Percentiles rank a stretch among this genome's conserved stretches.
Conservation (phyloP, 2,888 invertebrate genomes). For the Augochlorella aurata region DNA sequence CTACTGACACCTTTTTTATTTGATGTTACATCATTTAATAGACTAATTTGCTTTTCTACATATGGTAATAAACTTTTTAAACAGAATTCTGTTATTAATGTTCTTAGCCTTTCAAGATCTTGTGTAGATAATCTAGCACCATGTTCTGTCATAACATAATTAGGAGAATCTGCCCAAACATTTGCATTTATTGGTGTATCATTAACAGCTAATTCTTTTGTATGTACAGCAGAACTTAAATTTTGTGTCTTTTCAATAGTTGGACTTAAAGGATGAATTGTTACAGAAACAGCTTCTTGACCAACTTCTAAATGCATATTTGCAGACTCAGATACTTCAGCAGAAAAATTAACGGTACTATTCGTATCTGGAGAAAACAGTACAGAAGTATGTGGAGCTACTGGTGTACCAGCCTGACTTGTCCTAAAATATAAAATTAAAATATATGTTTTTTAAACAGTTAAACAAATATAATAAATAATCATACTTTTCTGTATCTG, state of each 20-base stretch:
- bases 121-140: conserved; percentile 90
- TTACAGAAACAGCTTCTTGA: conserved; percentile 83
- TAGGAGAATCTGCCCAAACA: conserved; percentile 85
- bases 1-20: conserved; percentile 96
- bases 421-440: conserved; percentile 64
- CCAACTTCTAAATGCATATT: conserved; percentile 81
- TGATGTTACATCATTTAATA: conserved; percentile 90
- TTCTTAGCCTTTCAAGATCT: conserved; percentile 93
- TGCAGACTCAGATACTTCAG: conserved; percentile 72
- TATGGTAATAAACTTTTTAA: conserved; percentile 94
- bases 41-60: conserved; percentile 93
- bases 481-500: conserved; percentile 77
- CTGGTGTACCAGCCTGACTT: conserved; percentile 79
- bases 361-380: conserved; percentile 74
- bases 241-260: conserved; percentile 83
- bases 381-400: conserved; percentile 73
- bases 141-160: conserved; percentile 84
- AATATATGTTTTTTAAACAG: not conserved
- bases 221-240: conserved; percentile 49
- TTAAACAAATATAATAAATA: not conserved
- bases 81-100: conserved; percentile 93
- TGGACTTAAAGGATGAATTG: conserved; percentile 90
- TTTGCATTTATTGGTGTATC: conserved; percentile 82
- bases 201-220: conserved; percentile 47
- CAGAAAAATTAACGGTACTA: conserved; percentile 74